phyloP scores from a whole-genome alignment of 2,797 vertebrate genomes.

The Aphelocoma californica region DNA sequence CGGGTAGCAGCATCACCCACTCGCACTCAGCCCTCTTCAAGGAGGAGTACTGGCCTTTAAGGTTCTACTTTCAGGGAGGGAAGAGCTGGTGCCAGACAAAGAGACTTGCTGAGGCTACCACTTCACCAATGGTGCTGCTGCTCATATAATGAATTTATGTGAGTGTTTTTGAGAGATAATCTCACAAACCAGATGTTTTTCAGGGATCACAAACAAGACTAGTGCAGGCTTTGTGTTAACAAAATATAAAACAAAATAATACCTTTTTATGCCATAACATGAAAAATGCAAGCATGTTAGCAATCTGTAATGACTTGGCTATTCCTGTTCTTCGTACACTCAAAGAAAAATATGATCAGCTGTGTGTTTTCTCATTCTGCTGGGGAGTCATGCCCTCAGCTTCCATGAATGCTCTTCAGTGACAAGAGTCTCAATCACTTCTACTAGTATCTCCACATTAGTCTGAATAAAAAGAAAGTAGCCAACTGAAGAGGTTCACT shows the following conservation, averaged over 20 bases:
- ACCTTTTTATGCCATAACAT: not conserved
- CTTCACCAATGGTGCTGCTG: not conserved
- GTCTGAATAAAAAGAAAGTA: constrained; percentile 53
- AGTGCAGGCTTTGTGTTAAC: not conserved
- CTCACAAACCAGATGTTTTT: not conserved
- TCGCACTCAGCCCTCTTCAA: not conserved
- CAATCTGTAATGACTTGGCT: constrained; percentile 6
- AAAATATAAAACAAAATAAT: not conserved
- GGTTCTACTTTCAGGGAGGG: not conserved
- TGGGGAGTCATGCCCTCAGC: constrained; percentile 49
- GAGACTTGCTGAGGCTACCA: not conserved
- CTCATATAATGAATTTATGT: not conserved
- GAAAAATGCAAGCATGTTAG: constrained; percentile 16
- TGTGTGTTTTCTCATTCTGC: constrained; percentile 52
- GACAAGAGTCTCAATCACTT: constrained; percentile 56
- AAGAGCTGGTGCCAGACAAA: not conserved
- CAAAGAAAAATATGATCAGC: constrained; percentile 1
- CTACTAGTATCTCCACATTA: constrained; percentile 41
- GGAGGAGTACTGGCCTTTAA: not conserved
- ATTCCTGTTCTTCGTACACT: constrained; percentile 34
- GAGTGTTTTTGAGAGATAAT: not conserved
- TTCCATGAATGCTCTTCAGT: constrained; percentile 55
- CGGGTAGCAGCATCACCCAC: not conserved
- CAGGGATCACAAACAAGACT: not conserved
- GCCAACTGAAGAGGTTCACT: constrained; percentile 50